Evolutionary conservation across 1,140 invertebrate species (phyloP).

Genomic region (Zaprionus capensis): DNA sequence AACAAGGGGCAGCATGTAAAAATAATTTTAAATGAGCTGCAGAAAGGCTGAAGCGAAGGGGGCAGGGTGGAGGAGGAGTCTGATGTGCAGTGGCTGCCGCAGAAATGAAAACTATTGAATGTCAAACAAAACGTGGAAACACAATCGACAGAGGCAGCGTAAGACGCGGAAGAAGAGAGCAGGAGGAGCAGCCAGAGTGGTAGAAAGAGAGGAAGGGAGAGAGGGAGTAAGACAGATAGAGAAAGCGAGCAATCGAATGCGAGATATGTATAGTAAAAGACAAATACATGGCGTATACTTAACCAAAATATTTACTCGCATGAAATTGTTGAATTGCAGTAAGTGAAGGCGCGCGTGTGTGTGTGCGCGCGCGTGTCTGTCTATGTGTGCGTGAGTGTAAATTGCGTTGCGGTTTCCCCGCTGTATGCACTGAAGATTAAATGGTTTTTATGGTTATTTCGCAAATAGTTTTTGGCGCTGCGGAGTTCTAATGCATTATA

Average conservation of each 20-base stretch:
- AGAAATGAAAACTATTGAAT: constrained; percentile 80
- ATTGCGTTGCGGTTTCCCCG: constrained; percentile 12
- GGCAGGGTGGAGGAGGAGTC: constrained; percentile 4
- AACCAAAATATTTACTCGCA: constrained; percentile 74
- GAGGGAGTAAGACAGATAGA: background rate
- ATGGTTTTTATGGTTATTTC: constrained; percentile 77
- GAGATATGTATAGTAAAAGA: constrained; percentile 2
- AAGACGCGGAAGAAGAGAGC: background rate
- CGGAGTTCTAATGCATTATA: constrained; percentile 11
- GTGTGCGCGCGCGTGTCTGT: background rate
- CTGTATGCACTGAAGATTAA: constrained; percentile 66
- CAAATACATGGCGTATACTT: constrained; percentile 67
- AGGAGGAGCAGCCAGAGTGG: background rate
- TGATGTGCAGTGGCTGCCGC: constrained; percentile 29
- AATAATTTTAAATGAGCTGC: constrained; percentile 75
- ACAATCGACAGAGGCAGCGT: constrained; percentile 51
- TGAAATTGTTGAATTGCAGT: constrained; percentile 41
- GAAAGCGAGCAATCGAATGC: constrained; percentile 10
- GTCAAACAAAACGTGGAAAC: constrained; percentile 76
- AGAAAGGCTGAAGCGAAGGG: background rate
- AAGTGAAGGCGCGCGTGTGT: constrained; percentile 14
- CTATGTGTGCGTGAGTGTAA: constrained; percentile 2
- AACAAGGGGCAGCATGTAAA: constrained; percentile 65
- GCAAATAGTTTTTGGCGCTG: constrained; percentile 62
- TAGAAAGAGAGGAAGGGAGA: constrained; percentile 15